Percentiles rank a stretch among this genome's conserved stretches.
Conservation (phyloP, 2,888 invertebrate genomes). For the Tridacna crocea region DNA sequence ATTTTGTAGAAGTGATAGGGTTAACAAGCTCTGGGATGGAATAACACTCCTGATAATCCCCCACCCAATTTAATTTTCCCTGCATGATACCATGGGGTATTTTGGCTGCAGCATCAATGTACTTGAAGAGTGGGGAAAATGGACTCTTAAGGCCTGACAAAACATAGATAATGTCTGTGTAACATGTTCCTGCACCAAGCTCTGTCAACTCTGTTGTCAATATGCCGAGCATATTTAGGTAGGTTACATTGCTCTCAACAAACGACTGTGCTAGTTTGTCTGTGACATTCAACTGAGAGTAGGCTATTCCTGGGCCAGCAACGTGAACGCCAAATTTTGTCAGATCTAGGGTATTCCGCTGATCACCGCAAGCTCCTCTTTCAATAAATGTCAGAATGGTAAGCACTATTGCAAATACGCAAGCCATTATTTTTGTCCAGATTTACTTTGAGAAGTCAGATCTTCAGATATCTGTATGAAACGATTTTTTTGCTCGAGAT, state of each 20-base stretch:
- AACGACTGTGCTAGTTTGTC: not conserved
- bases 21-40: conserved; percentile 28
- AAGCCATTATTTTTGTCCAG: not conserved
- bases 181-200: not conserved
- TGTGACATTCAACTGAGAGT: not conserved
- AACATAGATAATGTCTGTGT: not conserved
- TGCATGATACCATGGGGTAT: conserved; percentile 47
- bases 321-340: not conserved
- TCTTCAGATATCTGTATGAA: too few relatives aligned
- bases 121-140: conserved; percentile 6
- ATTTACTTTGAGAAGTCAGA: not conserved
- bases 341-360: not conserved
- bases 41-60: conserved; percentile 51
- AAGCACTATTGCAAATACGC: not conserved
- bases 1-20: conserved; percentile 23
- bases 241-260: not conserved
- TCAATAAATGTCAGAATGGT: too few relatives aligned
- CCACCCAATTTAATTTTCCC: conserved; percentile 50
- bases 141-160: not conserved
- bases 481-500: too few relatives aligned
- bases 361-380: not conserved
- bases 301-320: not conserved
- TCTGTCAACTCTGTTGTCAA: not conserved
- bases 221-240: not conserved
- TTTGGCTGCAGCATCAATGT: conserved; percentile 47